Evolutionary conservation across 2,888 invertebrate species (phyloP), one percentile per base, ranked within the genome.

Genomic region (Chymomyza fuscimana): DNA sequence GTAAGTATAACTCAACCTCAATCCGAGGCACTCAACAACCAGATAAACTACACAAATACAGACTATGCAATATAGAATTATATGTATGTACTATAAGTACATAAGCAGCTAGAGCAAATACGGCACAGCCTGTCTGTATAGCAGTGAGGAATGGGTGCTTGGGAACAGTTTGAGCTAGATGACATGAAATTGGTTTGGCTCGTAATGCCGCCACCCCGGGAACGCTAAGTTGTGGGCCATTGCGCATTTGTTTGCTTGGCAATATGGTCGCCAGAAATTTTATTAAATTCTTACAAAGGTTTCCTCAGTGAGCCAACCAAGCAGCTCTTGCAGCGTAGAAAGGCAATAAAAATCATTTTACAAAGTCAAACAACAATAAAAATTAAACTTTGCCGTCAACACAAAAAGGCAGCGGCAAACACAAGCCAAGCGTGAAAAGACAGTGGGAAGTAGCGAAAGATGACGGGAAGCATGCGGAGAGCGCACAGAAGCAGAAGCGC

Each of bases 331-430:
- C 40, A 16, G 58, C 58, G 7, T 36, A 69, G 71, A 81, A 82
- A 82, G 87, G 84, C 84, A 85, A 85, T 88, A 88, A 85, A 85
- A 85, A 85, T 85, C 88, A 85, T 88, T 85, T 85, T 87, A 85
- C 84, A 88, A 85, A 85, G 87, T 85, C 84, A 88, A 85, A 85
- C 88, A 88, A 85, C 86, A 88, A 85, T 87, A 85, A 88, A 85
- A 81, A 85, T 88, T 85, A 88, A 82, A 85, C 88, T 87, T 85
- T 87, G 86, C 88, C 86, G 88, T 85, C 88, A 87, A 86, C 82
- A 74, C 70, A 77, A 78, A 51, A 63, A 77, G 67, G 66, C 71
- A 52, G 72, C 54, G 71, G 56, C 66, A 40, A 64, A 29, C 64
- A 73, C 51, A 76, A 83, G 74, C 69, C 68, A 72, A 77, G 83